A percentile compares a stretch with the other conserved stretches of the same genome.
These are phyloP conservation scores for Nannobrachium achirus DNA, from an alignment of 2,113 vertebrate species.

Conservation along the genomic window DNA sequence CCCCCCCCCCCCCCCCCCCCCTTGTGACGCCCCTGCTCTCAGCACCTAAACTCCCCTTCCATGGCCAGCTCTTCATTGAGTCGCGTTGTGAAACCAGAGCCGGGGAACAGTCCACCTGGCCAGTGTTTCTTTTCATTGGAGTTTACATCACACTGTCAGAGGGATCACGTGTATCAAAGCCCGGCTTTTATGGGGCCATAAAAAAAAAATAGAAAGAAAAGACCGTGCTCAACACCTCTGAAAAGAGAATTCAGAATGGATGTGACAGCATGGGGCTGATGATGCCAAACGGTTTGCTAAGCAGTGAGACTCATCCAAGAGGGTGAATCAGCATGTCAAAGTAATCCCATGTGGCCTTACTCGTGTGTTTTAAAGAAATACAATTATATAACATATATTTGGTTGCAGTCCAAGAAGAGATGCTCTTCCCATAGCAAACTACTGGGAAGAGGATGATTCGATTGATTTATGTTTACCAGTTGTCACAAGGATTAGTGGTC, in stretches of 20 bases:
- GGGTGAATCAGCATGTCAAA: neutral
- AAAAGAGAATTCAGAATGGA: neutral
- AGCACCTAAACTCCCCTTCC: slow-evolving; percentile 28
- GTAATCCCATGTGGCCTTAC: too few relatives aligned
- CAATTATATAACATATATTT: slow-evolving; percentile 6
- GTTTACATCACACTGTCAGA: slow-evolving; percentile 6
- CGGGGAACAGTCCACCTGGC: slow-evolving; percentile 25
- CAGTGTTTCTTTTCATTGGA: slow-evolving; percentile 26
- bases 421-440: slow-evolving; percentile 13
- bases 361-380: neutral
- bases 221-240: neutral
- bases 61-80: slow-evolving; percentile 20
- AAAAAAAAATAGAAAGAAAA: neutral
- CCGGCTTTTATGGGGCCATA: slow-evolving; percentile 17
- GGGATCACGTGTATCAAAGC: slow-evolving; percentile 15
- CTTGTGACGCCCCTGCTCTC: too few relatives aligned
- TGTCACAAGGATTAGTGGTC: slow-evolving; percentile 29
- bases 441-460: slow-evolving; percentile 16
- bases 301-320: too few relatives aligned
- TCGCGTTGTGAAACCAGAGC: slow-evolving; percentile 25
- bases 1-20: too few relatives aligned
- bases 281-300: too few relatives aligned
- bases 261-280: too few relatives aligned
- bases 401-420: neutral
- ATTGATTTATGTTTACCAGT: slow-evolving; percentile 44